Conservation (phyloP, 2,113 vertebrate genomes). For the Cariama cristata region DNA sequence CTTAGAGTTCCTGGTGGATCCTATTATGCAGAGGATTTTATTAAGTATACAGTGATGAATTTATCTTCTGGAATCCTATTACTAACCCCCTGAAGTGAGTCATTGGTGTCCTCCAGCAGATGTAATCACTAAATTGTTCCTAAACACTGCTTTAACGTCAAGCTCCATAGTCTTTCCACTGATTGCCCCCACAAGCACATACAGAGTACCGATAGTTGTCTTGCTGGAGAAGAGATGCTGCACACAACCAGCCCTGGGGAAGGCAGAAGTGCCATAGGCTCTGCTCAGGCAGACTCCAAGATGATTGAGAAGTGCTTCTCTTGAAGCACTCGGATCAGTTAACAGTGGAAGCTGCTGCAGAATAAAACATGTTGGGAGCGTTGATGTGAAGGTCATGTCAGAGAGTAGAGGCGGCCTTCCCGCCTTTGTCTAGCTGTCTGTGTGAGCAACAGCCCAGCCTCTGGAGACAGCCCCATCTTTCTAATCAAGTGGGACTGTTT, state of each 20-base stretch:
- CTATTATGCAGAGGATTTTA: constrained; percentile 22
- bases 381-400: neutral
- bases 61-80: constrained; percentile 32
- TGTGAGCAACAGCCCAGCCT: neutral
- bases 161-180: neutral
- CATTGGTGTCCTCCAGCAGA: constrained; percentile 39
- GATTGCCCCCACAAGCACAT: neutral
- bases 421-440: neutral
- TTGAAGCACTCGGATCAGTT: accelerated
- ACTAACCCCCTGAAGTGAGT: constrained; percentile 12
- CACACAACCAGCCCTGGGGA: neutral
- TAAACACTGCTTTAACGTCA: neutral
- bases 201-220: neutral
- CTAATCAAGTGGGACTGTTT: neutral
- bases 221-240: neutral
- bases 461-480: neutral
- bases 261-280: neutral
- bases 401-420: neutral
- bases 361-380: accelerated
- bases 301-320: neutral
- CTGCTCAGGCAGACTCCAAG: neutral
- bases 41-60: constrained; percentile 62
- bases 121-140: constrained; percentile 40
- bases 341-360: neutral
- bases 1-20: neutral